Percentiles rank a stretch among this genome's conserved stretches.
phyloP scores from a whole-genome alignment of 2,113 vertebrate genomes.

The Gavia stellata region DNA sequence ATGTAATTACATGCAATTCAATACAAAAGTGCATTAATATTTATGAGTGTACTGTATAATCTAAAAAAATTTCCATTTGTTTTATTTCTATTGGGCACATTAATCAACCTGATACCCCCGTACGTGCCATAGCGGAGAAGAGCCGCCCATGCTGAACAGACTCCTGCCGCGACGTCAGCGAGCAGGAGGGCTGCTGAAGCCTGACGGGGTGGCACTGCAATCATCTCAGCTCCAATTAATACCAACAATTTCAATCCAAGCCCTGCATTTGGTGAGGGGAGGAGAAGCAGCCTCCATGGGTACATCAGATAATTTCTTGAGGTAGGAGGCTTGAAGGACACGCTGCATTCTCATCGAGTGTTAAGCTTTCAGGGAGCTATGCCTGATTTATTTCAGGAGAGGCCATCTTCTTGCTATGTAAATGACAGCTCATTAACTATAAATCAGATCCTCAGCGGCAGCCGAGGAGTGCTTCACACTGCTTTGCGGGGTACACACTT shows the following conservation, averaged over 20 bases:
- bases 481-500: neutral
- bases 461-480: neutral
- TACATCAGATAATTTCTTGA: neutral
- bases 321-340: neutral
- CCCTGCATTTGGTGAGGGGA: neutral
- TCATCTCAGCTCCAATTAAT: neutral
- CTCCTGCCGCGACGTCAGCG: neutral
- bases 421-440: neutral
- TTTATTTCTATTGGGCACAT: constrained; percentile 67
- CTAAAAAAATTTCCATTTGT: constrained; percentile 61
- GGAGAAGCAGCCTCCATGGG: neutral
- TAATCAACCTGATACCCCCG: constrained; percentile 51
- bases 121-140: neutral
- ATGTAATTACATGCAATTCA: constrained; percentile 67
- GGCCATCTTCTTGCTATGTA: neutral
- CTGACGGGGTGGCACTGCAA: neutral
- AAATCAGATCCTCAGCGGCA: neutral
- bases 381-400: neutral
- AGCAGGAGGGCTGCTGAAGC: constrained; percentile 9
- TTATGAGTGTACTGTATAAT: constrained; percentile 64
- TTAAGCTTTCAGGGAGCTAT: neutral
- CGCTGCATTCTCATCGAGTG: neutral
- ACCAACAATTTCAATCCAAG: neutral
- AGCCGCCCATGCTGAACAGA: constrained; percentile 18
- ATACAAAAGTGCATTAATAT: constrained; percentile 68